phyloP scores from a whole-genome alignment of 2,797 vertebrate genomes.

The Remorina albescens region DNA sequence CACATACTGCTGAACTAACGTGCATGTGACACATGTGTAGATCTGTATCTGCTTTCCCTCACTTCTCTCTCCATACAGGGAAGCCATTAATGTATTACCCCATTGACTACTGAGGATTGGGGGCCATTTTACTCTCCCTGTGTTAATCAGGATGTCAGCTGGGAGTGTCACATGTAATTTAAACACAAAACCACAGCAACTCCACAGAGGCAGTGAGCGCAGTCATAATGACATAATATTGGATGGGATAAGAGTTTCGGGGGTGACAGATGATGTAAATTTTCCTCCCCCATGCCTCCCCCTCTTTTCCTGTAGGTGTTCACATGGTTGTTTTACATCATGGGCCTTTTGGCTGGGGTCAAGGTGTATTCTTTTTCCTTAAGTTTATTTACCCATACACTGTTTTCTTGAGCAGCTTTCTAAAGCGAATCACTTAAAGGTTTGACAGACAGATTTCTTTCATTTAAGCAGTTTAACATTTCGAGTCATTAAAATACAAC shows the following conservation, averaged over 20 bases:
- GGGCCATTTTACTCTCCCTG: conserved; percentile 70
- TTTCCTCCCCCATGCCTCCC: conserved; percentile 53
- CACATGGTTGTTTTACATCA: conserved; percentile 56
- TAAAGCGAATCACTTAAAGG: background rate
- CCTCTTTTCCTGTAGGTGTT: conserved; percentile 44
- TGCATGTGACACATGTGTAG: background rate
- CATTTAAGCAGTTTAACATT: conserved; percentile 17
- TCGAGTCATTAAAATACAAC: conserved; percentile 30
- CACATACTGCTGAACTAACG: conserved; percentile 16
- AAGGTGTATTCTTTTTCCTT: conserved; percentile 12
- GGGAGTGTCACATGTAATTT: conserved; percentile 79
- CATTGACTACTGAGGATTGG: conserved; percentile 64
- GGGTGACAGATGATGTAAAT: conserved; percentile 70
- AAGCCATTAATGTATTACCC: conserved; percentile 75
- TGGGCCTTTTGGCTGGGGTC: conserved; percentile 28
- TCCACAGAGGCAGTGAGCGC: conserved; percentile 63
- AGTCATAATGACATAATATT: conserved; percentile 77
- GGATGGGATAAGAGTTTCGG: conserved; percentile 60
- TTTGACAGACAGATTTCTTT: conserved; percentile 30
- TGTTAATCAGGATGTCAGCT: conserved; percentile 80
- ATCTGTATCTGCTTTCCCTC: conserved; percentile 31
- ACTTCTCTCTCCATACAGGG: conserved; percentile 63
- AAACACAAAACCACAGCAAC: conserved; percentile 74
- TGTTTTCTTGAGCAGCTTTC: conserved; percentile 26
- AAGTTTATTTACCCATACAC: conserved; percentile 20